These are phyloP conservation scores for Typhlichthys subterraneus DNA, from an alignment of 2,797 vertebrate species.

Conservation along the genomic window DNA sequence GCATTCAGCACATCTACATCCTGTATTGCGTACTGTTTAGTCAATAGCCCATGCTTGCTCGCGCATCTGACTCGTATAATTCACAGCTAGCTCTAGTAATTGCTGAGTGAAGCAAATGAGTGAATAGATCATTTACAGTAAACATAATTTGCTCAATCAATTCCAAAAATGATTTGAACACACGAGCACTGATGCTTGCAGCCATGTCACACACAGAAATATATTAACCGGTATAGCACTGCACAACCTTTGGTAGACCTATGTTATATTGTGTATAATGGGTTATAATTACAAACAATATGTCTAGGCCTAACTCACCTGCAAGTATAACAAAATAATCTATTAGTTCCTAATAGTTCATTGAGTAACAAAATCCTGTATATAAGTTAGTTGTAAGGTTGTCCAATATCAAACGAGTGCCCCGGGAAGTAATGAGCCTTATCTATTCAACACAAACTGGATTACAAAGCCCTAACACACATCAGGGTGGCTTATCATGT, in stretches of 20 bases:
- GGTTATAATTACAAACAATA: slow-evolving; percentile 29
- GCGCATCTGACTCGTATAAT: slow-evolving; percentile 11
- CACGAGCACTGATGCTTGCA: background rate
- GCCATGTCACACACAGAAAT: background rate
- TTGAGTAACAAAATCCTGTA: slow-evolving; percentile 18
- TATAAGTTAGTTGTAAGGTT: slow-evolving; percentile 41
- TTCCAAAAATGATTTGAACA: slow-evolving; percentile 30
- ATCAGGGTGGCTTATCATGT: slow-evolving; percentile 64
- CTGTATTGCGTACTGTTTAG: slow-evolving; percentile 31
- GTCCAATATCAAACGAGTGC: slow-evolving; percentile 67
- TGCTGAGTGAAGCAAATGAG: slow-evolving; percentile 52
- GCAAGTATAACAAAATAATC: too few relatives aligned
- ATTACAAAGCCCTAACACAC: slow-evolving; percentile 73
- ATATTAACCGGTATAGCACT: slow-evolving; percentile 11
- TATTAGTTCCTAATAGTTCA: slow-evolving; percentile 19
- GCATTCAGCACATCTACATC: slow-evolving; percentile 23
- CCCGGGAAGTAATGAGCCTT: slow-evolving; percentile 64
- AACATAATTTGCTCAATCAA: slow-evolving; percentile 37
- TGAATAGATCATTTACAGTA: slow-evolving; percentile 35
- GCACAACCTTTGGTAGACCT: slow-evolving; percentile 18
- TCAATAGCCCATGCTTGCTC: slow-evolving; percentile 26
- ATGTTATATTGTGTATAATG: slow-evolving; percentile 26
- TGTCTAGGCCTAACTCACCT: too few relatives aligned
- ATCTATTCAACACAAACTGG: slow-evolving; percentile 70
- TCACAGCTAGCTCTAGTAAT: slow-evolving; percentile 11